Percentiles rank a stretch among this genome's conserved stretches.
Evolutionary conservation across 1,140 invertebrate species (phyloP).

Genomic region (Branchinecta lynchi): DNA sequence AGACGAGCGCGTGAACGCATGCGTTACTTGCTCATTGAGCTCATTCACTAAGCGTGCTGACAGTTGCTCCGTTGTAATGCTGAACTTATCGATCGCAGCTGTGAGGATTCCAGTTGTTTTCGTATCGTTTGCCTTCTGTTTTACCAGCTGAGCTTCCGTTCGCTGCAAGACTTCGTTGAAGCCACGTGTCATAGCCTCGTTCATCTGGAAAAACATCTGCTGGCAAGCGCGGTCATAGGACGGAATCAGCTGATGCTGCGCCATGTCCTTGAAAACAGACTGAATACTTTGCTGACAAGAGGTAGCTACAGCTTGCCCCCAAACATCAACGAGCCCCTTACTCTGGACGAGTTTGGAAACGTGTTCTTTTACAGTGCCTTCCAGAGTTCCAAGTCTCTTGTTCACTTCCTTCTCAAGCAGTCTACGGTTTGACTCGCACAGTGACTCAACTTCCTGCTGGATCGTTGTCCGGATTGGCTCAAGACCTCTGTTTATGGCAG

Average conservation of each 20-base stretch:
- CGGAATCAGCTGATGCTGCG: conserved; percentile 55
- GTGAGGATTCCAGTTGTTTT: conserved; percentile 26
- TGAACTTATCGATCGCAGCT: conserved; percentile 18
- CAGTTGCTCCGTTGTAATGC: conserved; percentile 12
- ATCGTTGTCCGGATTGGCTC: neutral
- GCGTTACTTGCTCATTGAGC: conserved; percentile 21
- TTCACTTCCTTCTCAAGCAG: neutral
- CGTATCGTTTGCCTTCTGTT: conserved; percentile 27
- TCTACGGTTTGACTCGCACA: neutral
- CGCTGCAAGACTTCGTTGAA: conserved; percentile 52
- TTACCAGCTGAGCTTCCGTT: conserved; percentile 34
- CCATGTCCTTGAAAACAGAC: conserved; percentile 52
- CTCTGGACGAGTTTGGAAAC: conserved; percentile 57
- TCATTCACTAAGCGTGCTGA: conserved; percentile 18
- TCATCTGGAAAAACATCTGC: conserved; percentile 71
- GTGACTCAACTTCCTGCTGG: neutral
- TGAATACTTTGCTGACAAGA: conserved; percentile 48
- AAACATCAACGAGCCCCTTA: conserved; percentile 52
- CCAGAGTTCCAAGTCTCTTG: conserved; percentile 29
- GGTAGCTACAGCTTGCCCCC: conserved; percentile 47
- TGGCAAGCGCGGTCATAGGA: conserved; percentile 66
- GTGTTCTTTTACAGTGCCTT: conserved; percentile 57
- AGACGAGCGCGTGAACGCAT: conserved; percentile 14
- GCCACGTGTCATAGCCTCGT: conserved; percentile 64
- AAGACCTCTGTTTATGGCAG: conserved; percentile 20